These are phyloP conservation scores for Onthophagus sagittarius DNA, from an alignment of 2,888 invertebrate species.

Conservation along the genomic window DNA sequence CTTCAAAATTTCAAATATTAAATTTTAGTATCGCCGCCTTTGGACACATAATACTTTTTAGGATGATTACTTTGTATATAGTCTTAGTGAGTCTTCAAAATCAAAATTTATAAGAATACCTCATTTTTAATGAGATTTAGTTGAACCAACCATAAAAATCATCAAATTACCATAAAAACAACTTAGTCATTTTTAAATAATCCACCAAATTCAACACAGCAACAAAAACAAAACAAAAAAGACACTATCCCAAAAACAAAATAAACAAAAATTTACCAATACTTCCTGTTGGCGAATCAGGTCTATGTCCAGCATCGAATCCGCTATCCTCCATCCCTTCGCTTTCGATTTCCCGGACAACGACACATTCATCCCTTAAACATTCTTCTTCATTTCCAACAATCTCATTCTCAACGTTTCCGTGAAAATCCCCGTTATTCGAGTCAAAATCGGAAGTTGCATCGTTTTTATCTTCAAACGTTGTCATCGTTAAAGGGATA, in stretches of 20 bases:
- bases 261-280: constrained; percentile 29
- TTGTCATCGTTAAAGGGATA: constrained; percentile 21
- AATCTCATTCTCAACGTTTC: not conserved
- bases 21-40: too few species aligned
- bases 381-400: too few species aligned
- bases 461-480: not conserved
- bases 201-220: not conserved
- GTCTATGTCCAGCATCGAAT: constrained; percentile 30
- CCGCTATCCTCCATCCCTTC: constrained; percentile 35
- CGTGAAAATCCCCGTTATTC: constrained; percentile 5
- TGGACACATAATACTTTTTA: too few species aligned
- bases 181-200: not conserved
- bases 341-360: constrained; percentile 7
- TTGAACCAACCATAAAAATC: too few species aligned
- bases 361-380: not conserved
- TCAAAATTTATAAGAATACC: too few species aligned
- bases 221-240: not conserved
- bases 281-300: constrained; percentile 33
- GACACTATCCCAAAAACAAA: not conserved
- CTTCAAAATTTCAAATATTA: too few species aligned
- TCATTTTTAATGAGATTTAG: too few species aligned
- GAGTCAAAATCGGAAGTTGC: constrained; percentile 30
- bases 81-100: too few species aligned
- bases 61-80: too few species aligned
- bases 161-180: too few species aligned